phyloP scores from a whole-genome alignment of 2,113 vertebrate species.

The Neotoma lepida region DNA sequence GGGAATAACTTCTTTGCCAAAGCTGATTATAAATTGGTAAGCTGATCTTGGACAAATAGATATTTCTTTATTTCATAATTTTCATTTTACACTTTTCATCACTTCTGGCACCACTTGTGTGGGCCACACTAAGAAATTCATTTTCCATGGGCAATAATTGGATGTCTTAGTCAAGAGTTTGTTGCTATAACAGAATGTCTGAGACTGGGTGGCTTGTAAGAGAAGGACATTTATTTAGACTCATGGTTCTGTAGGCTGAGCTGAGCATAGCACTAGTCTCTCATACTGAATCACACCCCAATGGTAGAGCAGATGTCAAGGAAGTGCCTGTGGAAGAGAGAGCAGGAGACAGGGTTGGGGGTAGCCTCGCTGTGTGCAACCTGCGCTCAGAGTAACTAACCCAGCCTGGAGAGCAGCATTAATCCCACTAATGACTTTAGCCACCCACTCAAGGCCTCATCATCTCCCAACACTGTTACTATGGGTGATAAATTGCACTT shows the following conservation, averaged over 20 bases:
- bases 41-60: not conserved
- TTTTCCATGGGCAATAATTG: not conserved
- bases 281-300: not conserved
- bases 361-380: not conserved
- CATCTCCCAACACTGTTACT: not conserved
- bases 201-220: not conserved
- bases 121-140: not conserved
- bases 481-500: no score
- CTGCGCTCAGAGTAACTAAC: not conserved
- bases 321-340: not conserved
- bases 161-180: not conserved
- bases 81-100: not conserved
- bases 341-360: not conserved
- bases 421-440: not conserved
- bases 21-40: not conserved
- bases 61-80: not conserved
- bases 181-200: not conserved
- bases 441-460: not conserved
- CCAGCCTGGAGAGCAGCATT: no score
- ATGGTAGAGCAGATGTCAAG: not conserved
- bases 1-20: not conserved
- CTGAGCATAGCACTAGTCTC: not conserved
- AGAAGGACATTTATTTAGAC: not conserved
- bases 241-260: not conserved
- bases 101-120: not conserved